Evolutionary conservation across 2,113 vertebrate genomes (phyloP).

Genomic region (Meles meles): DNA sequence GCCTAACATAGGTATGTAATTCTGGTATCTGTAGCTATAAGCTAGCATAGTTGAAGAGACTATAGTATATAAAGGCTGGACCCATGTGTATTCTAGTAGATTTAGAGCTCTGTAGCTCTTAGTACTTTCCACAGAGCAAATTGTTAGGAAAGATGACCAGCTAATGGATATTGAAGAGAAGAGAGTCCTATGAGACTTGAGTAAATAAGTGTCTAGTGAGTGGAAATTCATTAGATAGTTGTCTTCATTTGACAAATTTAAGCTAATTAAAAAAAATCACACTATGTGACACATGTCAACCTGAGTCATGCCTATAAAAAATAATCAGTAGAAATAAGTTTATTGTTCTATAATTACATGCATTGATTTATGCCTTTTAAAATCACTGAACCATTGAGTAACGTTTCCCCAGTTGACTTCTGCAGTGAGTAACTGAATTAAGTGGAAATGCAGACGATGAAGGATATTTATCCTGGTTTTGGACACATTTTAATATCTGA

Average conservation of each 20-base stretch:
- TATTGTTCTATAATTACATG: conserved; percentile 77
- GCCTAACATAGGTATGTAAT: background rate
- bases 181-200: background rate
- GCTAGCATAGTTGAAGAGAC: background rate
- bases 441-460: conserved; percentile 49
- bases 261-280: conserved; percentile 48
- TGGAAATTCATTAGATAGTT: background rate
- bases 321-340: conserved; percentile 72
- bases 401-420: conserved; percentile 61
- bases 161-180: background rate
- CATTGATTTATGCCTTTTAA: conserved; percentile 74
- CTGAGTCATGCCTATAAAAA: conserved; percentile 66
- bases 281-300: conserved; percentile 38
- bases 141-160: background rate
- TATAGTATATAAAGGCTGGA: background rate
- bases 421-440: conserved; percentile 59
- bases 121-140: background rate
- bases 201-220: background rate
- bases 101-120: background rate
- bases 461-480: background rate
- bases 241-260: conserved; percentile 32
- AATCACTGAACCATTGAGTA: conserved; percentile 66
- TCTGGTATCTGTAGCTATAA: background rate
- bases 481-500: background rate
- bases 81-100: background rate